Percentiles rank a stretch among this genome's conserved stretches.
These are phyloP conservation scores for Nothoprocta perdicaria DNA, from an alignment of 2,113 vertebrate species.

Conservation along the genomic window DNA sequence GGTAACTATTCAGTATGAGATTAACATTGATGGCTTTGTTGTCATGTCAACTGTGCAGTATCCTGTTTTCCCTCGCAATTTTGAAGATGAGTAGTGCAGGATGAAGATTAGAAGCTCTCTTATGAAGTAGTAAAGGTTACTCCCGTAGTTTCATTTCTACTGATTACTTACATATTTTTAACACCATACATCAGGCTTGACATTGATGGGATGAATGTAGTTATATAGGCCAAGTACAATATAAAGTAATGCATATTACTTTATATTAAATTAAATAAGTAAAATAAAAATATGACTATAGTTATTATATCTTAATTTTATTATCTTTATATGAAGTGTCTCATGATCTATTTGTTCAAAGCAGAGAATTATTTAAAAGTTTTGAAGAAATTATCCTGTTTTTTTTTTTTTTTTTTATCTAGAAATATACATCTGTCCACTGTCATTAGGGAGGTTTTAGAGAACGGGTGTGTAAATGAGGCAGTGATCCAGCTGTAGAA, in stretches of 20 bases:
- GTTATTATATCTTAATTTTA: not conserved
- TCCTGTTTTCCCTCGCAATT: not conserved
- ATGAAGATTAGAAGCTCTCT: not conserved
- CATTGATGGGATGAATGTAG: not conserved
- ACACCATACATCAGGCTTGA: not conserved
- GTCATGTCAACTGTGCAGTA: not conserved
- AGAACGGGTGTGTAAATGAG: not conserved
- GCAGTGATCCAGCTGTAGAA: not conserved
- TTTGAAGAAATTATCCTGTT: not conserved
- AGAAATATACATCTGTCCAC: not conserved
- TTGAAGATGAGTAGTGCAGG: not conserved
- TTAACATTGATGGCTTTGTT: slow-evolving; percentile 15
- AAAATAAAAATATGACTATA: not conserved
- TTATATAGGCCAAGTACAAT: not conserved
- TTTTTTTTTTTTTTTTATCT: not conserved
- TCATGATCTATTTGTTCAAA: not conserved
- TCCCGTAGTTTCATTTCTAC: not conserved
- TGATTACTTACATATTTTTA: not conserved
- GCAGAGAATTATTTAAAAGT: not conserved
- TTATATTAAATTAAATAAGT: too few species aligned
- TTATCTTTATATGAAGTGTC: not conserved
- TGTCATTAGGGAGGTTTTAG: not conserved
- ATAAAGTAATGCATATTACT: not conserved
- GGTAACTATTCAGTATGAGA: not conserved
- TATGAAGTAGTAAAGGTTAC: not conserved